Percentiles rank a stretch among this genome's conserved stretches.
phyloP scores from a whole-genome alignment of 2,113 vertebrate species.

The Sander lucioperca region DNA sequence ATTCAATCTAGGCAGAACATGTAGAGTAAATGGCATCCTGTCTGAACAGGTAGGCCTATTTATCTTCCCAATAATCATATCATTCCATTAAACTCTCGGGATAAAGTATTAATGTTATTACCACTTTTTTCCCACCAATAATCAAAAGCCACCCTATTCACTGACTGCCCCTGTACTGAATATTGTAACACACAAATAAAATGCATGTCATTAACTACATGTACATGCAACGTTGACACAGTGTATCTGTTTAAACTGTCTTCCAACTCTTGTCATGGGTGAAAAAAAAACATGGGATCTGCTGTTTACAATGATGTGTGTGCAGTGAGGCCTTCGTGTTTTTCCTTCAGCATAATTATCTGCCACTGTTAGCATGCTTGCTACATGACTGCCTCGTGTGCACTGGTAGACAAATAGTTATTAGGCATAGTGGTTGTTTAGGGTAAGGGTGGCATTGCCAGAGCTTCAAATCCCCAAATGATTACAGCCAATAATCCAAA shows the following conservation, averaged over 20 bases:
- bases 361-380: constrained; percentile 11
- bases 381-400: constrained; percentile 2
- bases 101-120: not conserved
- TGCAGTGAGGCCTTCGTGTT: not conserved
- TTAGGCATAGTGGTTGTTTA: not conserved
- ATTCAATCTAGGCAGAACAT: no score
- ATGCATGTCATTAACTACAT: not conserved
- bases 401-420: not conserved
- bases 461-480: constrained; percentile 7
- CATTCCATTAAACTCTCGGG: no score
- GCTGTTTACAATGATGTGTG: not conserved
- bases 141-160: not conserved
- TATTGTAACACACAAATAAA: not conserved
- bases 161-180: not conserved
- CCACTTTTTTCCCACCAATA: no score
- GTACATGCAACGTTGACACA: not conserved
- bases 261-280: not conserved
- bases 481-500: not conserved
- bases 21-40: not conserved
- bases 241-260: not conserved
- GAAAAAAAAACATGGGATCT: not conserved
- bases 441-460: not conserved
- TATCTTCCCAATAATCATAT: not conserved
- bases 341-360: not conserved
- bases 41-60: not conserved